Evolutionary conservation across 2,888 invertebrate species (phyloP).

Genomic region (Leptinotarsa juncta): DNA sequence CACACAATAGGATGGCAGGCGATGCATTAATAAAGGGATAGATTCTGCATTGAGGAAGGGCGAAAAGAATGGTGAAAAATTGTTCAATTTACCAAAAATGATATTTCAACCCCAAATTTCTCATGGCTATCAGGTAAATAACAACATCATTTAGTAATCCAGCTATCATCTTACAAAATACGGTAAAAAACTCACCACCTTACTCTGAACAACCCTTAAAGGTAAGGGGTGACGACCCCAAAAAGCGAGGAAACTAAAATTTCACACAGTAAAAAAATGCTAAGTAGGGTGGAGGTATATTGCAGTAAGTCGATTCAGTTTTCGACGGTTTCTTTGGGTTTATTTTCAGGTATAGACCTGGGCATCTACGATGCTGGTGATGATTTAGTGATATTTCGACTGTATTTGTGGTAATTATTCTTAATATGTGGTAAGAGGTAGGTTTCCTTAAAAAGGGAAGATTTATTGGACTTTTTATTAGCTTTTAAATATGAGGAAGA

Average conservation of each 20-base stretch:
- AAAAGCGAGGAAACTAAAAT: constrained; percentile 61
- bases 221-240: constrained; percentile 56
- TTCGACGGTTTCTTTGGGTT: constrained; percentile 12
- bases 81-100: constrained; percentile 56
- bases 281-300: constrained; percentile 47
- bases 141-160: constrained; percentile 62
- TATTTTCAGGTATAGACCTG: constrained; percentile 31
- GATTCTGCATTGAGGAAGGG: constrained; percentile 37
- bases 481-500: constrained; percentile 28
- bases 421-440: constrained; percentile 63
- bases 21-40: constrained; percentile 44
- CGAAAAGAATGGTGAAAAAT: constrained; percentile 50
- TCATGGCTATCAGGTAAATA: constrained; percentile 56
- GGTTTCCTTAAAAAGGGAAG: constrained; percentile 35
- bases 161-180: constrained; percentile 63
- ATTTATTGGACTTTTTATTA: constrained; percentile 38
- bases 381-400: constrained; percentile 56
- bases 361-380: constrained; percentile 41
- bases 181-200: constrained; percentile 52
- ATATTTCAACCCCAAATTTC: constrained; percentile 56
- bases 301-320: constrained; percentile 28
- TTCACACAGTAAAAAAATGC: constrained; percentile 60
- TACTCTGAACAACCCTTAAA: constrained; percentile 51
- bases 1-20: constrained; percentile 44
- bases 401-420: constrained; percentile 63